A percentile compares a stretch with the other conserved stretches of the same genome.
Evolutionary conservation across 1,140 invertebrate species (phyloP).

Genomic region (Ips nitidus): DNA sequence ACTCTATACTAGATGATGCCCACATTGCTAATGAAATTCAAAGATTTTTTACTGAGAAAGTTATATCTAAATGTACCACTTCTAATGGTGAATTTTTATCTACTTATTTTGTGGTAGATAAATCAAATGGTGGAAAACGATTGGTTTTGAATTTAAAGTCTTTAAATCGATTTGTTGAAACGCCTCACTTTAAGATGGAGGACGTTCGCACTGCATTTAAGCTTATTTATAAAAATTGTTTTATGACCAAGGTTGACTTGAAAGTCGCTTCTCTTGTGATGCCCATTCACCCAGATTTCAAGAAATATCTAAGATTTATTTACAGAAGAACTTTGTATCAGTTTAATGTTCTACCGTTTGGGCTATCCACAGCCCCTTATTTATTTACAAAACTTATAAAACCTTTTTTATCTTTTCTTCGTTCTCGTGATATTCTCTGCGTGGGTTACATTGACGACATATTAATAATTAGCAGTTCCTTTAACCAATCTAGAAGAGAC

Average conservation of each 20-base stretch:
- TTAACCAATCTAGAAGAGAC: slow-evolving; percentile 20
- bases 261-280: slow-evolving; percentile 37
- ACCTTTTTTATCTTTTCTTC: slow-evolving; percentile 13
- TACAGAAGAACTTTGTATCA: slow-evolving; percentile 32
- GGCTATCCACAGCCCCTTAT: slow-evolving; percentile 16
- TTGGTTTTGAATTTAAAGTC: slow-evolving; percentile 44
- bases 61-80: slow-evolving; percentile 17
- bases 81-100: slow-evolving; percentile 40
- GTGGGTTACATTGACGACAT: slow-evolving; percentile 30
- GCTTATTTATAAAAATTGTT: slow-evolving; percentile 33
- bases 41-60: slow-evolving; percentile 7
- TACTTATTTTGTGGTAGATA: slow-evolving; percentile 35
- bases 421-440: not conserved
- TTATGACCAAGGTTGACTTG: slow-evolving; percentile 38
- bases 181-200: slow-evolving; percentile 42
- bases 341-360: slow-evolving; percentile 32
- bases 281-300: slow-evolving; percentile 31
- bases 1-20: not conserved
- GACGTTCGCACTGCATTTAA: slow-evolving; percentile 38
- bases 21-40: not conserved
- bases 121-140: slow-evolving; percentile 33
- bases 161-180: slow-evolving; percentile 36
- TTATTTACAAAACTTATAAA: slow-evolving; percentile 29
- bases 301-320: slow-evolving; percentile 37
- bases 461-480: slow-evolving; percentile 14